Evolutionary conservation across 2,888 invertebrate species (phyloP).

Genomic region (Brenthis ino): DNA sequence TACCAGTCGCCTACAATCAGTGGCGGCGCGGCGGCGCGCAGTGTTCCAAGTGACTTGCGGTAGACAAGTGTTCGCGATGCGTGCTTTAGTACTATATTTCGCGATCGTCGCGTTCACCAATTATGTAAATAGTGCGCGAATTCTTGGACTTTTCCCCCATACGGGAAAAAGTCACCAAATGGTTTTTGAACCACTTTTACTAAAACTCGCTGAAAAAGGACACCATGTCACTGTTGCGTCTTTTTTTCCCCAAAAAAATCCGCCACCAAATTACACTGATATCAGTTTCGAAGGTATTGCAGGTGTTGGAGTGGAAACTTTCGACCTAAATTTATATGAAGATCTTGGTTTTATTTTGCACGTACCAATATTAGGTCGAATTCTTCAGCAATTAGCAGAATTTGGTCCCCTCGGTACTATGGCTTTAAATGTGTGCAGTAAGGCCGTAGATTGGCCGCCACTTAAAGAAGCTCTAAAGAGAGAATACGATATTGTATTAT

Average conservation of each 20-base stretch:
- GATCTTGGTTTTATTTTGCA: slow-evolving; percentile 47
- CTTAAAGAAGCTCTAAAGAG: slow-evolving; percentile 60
- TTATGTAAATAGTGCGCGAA: slow-evolving; percentile 63
- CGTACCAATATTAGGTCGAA: slow-evolving; percentile 52
- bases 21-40: too few species aligned
- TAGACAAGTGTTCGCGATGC: too few species aligned
- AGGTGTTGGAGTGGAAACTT: slow-evolving; percentile 57
- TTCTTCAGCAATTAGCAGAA: slow-evolving; percentile 54
- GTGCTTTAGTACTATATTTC: too few species aligned
- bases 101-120: too few species aligned
- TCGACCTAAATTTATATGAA: slow-evolving; percentile 61
- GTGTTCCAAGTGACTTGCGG: too few species aligned
- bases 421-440: slow-evolving; percentile 63
- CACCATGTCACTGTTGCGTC: slow-evolving; percentile 84
- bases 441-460: slow-evolving; percentile 63
- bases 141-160: slow-evolving; percentile 83
- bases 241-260: slow-evolving; percentile 78
- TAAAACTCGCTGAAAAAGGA: slow-evolving; percentile 79
- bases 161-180: slow-evolving; percentile 84
- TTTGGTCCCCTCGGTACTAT: slow-evolving; percentile 58
- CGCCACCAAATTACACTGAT: slow-evolving; percentile 70
- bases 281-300: slow-evolving; percentile 70
- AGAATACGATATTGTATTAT: slow-evolving; percentile 83
- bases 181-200: slow-evolving; percentile 81
- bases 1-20: too few species aligned